Base-by-base conservation (phyloP, 2,797 vertebrate species). In the Xerus rutilus region DNA sequence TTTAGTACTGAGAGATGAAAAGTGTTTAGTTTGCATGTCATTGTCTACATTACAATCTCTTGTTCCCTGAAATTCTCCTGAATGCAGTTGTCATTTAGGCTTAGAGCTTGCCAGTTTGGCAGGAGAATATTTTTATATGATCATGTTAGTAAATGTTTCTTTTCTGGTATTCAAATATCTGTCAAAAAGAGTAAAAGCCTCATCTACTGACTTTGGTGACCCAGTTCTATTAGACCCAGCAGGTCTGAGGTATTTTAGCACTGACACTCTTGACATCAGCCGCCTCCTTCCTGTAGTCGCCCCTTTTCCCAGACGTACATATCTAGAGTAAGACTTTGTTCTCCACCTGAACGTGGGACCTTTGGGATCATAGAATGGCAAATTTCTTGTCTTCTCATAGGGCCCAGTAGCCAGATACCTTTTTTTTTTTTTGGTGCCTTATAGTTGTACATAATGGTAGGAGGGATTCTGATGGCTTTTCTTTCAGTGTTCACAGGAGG, bases 61-160 rank as follows among this genome's bases (percentile, higher is more conserved):
- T 95, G 35, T n/a, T 52, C 64, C 35, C 84, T 64, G 64, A 96
- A 78, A 49, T 67, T 79, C n/a, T 47, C 45, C 64, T 39, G 67
- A n/a, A 39, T 52, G 4, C 67, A 57, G 72, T 57, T 82, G 35
- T 64, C 49, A n/a, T 67, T 91, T 95, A 49, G 87, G 54, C 21
- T 65, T 67, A 77, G 62, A 83, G 45, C 79, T 93, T 97, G 89
- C 59, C n/a, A 85, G 32, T 91, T 95, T 87, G 84, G 43, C 70
- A 89, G 47, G 52, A 93, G 65, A 82, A 20, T 30, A 20, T 45
- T 91, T 94, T 86, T 39, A 72, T 76, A 20, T 85, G 86, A 78
- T 35, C n/a, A 65, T n/a, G 14, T 84, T 88, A 92, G 78, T 57
- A 93, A 65, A 14, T 77, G 65, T 45, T 49, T 86, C 70, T 74